These are phyloP conservation scores for Heteronetta atricapilla DNA, from an alignment of 2,113 vertebrate genomes.

Conservation along the genomic window DNA sequence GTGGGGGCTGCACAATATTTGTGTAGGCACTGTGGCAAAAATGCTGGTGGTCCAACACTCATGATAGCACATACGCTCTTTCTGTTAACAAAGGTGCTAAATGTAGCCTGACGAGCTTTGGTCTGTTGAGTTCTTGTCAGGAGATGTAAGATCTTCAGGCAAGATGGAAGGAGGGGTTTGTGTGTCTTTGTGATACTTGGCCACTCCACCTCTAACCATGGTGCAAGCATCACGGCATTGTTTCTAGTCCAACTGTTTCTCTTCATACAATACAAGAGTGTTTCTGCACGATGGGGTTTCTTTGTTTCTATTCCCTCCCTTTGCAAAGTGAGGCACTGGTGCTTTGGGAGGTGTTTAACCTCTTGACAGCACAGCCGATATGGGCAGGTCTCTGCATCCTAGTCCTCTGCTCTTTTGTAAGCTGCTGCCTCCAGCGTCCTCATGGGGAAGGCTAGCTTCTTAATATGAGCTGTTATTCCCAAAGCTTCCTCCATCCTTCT, in stretches of 20 bases:
- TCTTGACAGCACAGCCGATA: background rate
- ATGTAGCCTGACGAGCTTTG: background rate
- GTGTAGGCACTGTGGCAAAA: background rate
- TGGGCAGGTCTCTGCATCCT: background rate
- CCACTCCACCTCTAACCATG: background rate
- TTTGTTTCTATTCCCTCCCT: background rate
- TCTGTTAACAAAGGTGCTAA: background rate
- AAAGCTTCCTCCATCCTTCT: background rate
- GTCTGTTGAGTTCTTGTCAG: background rate
- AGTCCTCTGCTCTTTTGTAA: background rate
- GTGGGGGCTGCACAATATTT: background rate
- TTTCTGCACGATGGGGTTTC: background rate
- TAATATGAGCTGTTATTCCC: background rate
- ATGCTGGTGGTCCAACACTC: background rate
- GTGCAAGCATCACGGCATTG: no score
- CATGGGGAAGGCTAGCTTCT: background rate
- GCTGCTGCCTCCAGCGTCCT: background rate
- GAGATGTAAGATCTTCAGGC: background rate
- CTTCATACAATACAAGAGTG: background rate
- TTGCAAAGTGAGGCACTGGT: background rate
- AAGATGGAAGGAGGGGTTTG: background rate
- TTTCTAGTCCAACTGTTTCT: background rate
- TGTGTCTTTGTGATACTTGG: background rate
- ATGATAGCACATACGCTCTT: background rate
- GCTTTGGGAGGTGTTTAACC: fast-evolving